A percentile compares a stretch with the other conserved stretches of the same genome.
Conservation (phyloP, 2,888 invertebrate genomes). For the Brachynemurus nebulosus region DNA sequence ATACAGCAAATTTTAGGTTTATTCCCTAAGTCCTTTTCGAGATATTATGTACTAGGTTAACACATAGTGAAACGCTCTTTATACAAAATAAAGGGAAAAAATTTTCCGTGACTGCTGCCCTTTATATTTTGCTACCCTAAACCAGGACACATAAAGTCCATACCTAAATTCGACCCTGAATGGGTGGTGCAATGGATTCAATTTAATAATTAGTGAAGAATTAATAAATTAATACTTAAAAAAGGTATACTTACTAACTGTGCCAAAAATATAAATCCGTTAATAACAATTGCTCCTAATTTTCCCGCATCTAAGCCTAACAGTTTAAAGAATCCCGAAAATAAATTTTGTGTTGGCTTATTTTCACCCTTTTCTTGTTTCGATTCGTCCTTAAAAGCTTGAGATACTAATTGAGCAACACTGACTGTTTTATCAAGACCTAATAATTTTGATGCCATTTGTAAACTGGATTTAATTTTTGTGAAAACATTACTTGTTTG, state of each 20-base stretch:
- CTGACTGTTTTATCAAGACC: conserved; percentile 36
- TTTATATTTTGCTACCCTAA: too few relatives aligned
- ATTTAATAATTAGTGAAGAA: too few relatives aligned
- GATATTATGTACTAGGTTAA: too few relatives aligned
- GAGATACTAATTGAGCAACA: conserved; percentile 46
- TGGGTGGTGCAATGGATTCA: too few relatives aligned
- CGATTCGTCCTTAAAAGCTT: conserved; percentile 33
- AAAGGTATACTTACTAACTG: conserved; percentile 60
- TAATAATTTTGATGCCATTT: conserved; percentile 35
- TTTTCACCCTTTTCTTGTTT: conserved; percentile 20
- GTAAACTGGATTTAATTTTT: conserved; percentile 34
- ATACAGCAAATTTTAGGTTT: too few relatives aligned
- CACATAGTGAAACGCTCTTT: too few relatives aligned
- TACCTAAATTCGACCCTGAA: too few relatives aligned
- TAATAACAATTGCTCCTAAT: conserved; percentile 67
- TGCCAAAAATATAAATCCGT: conserved; percentile 69
- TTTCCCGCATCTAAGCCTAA: conserved; percentile 64
- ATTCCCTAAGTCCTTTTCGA: too few relatives aligned
- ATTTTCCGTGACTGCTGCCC: too few relatives aligned
- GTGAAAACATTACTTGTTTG: conserved; percentile 27
- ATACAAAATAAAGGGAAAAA: too few relatives aligned
- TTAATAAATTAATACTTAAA: too few relatives aligned
- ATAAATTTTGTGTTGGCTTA: conserved; percentile 27
- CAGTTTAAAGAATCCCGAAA: conserved; percentile 46
- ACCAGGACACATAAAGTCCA: too few relatives aligned